Conservation (phyloP, 2,888 invertebrate genomes). For the Drosophila subsilvestris region DNA sequence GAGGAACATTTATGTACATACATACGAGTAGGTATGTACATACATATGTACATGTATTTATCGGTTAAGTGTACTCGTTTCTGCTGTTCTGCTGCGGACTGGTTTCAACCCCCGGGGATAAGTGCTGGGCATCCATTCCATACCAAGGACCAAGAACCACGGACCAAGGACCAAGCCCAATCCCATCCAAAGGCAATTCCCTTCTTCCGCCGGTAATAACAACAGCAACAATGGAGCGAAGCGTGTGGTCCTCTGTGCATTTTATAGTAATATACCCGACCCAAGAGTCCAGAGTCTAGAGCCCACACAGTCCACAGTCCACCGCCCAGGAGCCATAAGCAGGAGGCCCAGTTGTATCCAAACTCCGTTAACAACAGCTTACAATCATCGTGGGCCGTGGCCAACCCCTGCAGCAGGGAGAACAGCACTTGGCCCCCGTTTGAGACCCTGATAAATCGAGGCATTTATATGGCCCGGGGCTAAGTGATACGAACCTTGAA, state of each 20-base stretch:
- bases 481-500: neutral
- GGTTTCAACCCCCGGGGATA: slow-evolving; percentile 37
- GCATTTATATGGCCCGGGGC: slow-evolving; percentile 44
- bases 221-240: slow-evolving; percentile 57
- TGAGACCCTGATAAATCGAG: slow-evolving; percentile 49
- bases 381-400: neutral
- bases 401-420: neutral
- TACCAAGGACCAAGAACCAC: slow-evolving; percentile 29
- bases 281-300: neutral
- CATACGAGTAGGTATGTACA: slow-evolving; percentile 1
- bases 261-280: slow-evolving; percentile 21
- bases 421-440: slow-evolving; percentile 26
- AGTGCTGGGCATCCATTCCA: slow-evolving; percentile 34
- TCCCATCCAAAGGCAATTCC: slow-evolving; percentile 55
- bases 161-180: slow-evolving; percentile 1
- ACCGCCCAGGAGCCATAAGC: neutral
- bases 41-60: slow-evolving; percentile 28
- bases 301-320: too few species aligned
- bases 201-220: slow-evolving; percentile 72
- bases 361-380: too few species aligned
- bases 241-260: slow-evolving; percentile 12
- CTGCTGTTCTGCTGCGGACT: slow-evolving; percentile 1
- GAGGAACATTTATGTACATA: too few species aligned
- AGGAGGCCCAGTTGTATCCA: too few species aligned
- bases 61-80: slow-evolving; percentile 32